phyloP scores from a whole-genome alignment of 2,888 invertebrate genomes.

The Lepidocyrtoides sp. region DNA sequence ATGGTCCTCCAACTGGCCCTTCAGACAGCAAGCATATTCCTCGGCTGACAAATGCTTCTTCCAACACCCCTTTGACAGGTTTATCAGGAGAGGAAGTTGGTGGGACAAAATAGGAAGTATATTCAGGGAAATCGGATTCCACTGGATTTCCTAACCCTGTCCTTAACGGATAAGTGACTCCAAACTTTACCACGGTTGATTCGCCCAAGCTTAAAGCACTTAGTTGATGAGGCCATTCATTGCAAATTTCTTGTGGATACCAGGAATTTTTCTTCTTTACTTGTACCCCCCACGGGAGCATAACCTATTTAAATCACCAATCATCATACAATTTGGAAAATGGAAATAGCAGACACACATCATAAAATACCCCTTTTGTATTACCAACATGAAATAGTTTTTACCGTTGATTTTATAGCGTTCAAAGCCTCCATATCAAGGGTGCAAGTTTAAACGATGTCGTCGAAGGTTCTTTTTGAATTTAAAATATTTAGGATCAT shows the following conservation, averaged over 20 bases:
- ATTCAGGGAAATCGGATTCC: constrained; percentile 81
- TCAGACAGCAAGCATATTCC: constrained; percentile 82
- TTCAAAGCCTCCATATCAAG: constrained; percentile 50
- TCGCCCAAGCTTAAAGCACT: constrained; percentile 84
- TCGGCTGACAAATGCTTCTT: constrained; percentile 82
- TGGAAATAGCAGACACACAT: neutral
- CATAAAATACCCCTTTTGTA: neutral
- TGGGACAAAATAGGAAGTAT: constrained; percentile 64
- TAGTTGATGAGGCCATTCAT: constrained; percentile 84
- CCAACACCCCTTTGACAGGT: constrained; percentile 54
- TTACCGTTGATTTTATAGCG: constrained; percentile 55
- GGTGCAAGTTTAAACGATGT: neutral
- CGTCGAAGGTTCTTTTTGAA: no score
- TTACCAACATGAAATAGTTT: neutral
- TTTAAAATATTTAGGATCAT: no score
- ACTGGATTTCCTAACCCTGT: constrained; percentile 81
- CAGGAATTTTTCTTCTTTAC: constrained; percentile 81
- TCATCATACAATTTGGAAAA: neutral
- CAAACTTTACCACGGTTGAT: constrained; percentile 83
- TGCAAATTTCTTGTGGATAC: constrained; percentile 84
- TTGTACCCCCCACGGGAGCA: constrained; percentile 82
- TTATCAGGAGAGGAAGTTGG: neutral
- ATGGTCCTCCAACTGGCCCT: constrained; percentile 84
- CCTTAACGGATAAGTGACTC: constrained; percentile 83
- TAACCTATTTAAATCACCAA: constrained; percentile 59